phyloP scores from a whole-genome alignment of 2,113 vertebrate species.

The Mixornis gularis region DNA sequence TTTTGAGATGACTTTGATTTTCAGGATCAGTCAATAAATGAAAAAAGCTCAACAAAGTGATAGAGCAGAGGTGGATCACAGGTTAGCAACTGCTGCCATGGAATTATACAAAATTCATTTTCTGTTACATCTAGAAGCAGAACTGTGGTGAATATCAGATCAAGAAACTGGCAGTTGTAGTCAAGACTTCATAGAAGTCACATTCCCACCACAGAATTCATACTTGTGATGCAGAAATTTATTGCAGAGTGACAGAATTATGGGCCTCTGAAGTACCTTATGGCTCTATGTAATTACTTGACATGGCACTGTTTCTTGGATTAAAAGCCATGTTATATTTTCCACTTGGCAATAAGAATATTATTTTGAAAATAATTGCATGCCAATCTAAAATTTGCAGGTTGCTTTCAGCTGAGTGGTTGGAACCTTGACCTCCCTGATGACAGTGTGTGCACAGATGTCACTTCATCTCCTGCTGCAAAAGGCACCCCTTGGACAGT shows the following conservation, averaged over 20 bases:
- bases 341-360: not conserved
- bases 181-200: not conserved
- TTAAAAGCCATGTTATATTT: not conserved
- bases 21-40: not conserved
- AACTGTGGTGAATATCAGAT: not conserved
- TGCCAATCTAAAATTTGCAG: not conserved
- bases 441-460: not conserved
- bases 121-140: not conserved
- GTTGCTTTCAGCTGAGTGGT: not conserved
- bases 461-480: not conserved
- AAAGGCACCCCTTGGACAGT: not conserved
- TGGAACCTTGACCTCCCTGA: not conserved
- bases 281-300: not conserved
- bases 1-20: not conserved
- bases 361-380: not conserved
- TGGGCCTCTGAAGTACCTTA: not conserved
- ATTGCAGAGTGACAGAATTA: not conserved
- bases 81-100: not conserved
- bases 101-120: not conserved
- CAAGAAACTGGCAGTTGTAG: not conserved
- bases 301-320: not conserved
- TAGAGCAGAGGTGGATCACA: not conserved
- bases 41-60: not conserved
- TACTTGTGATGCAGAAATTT: not conserved
- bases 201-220: not conserved